Base-by-base conservation (phyloP, 2,113 vertebrate species). In the Hippocampus mohnikei region DNA sequence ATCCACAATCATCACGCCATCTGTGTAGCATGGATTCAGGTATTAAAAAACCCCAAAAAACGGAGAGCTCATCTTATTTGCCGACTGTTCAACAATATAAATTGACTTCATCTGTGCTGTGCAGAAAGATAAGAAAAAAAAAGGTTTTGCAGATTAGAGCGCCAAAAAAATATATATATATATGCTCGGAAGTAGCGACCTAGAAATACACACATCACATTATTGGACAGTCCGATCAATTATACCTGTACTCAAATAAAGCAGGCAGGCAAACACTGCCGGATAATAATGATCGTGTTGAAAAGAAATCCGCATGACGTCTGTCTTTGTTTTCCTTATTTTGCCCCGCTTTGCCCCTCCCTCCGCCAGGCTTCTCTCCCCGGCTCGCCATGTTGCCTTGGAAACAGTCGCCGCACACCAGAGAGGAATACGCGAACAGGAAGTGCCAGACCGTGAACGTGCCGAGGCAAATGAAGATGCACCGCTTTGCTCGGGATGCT, bases 361-460 rank as follows among this genome's bases (percentile, higher is more conserved):
- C 69, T 75, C 40, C 23, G 21, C n/a, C 40, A 13, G 18, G 5
- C 60, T 40, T n/a, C 20, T 62, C 33, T 62, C 60, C 60, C 42
- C 73, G 40, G 27, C 75, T 87, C 75, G 72, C 79, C 73, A 80
- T 69, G 92, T 93, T 92, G 88, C 91, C 91, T 90, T 80, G 89
- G 91, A 89, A 93, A 93, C 92, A 82, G 86, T 80, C 73, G 76
- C 76, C 75, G 80, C 84, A 81, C 87, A 88, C 81, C 71, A 85
- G 88, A 82, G 85, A 87, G 68, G 74, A 75, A 70, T 77, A 66
- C 65, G 76, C 50, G 74, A 21, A 76, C 64, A 65, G 66, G 70
- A 74, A 71, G 55, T 80, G 83, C 81, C 25, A 75, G 75, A 83
- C 79, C 66, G n/a, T 79, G 64, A 76, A 81, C 4, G 25, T 79